Evolutionary conservation across 2,888 invertebrate species (phyloP), one percentile per base, ranked within the genome.

Genomic region (Xiphydria camelus): DNA sequence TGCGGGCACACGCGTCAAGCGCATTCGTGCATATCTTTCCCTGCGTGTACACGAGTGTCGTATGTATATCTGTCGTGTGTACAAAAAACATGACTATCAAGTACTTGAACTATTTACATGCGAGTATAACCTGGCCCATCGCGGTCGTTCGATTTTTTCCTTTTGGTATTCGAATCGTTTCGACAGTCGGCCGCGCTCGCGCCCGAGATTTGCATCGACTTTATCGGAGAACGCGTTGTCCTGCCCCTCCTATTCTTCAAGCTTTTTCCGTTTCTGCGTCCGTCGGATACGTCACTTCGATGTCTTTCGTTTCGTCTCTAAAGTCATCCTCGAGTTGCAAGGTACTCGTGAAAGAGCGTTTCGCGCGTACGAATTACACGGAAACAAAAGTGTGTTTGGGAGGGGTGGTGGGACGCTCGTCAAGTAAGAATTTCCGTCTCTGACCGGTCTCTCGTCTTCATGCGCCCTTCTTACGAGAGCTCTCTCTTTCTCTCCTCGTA

Each of bases 51-150:
- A n/a, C n/a, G n/a, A n/a, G n/a, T 26, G 26, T 26, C 6, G 6
- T n/a, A n/a, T 5, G 3, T 3, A n/a, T 36, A 20, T 38, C 25
- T 31, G 7, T 17, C 9, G 12, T 36, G 20, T 36, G 36, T 36
- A 15, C 41, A 23, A 41, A 46, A 45, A 48, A 54, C 47, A 25
- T 49, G 42, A 49, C 51, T 51, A 51, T 54, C 44, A 47, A 51
- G 49, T 49, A 56, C 44, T 45, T 41, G 47, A 41, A 49, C 45
- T 54, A 58, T 58, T 53, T 55, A 56, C 58, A 58, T 51, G 56
- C 51, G 49, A 53, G 48, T 50, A 50, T 35, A 47, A 47, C 45
- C 51, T 48, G 49, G 43, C 48, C 53, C 48, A 38, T 35, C 40
- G 38, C 32, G 33, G 34, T 44, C 25, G 15, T 26, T 34, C 25